Conservation (phyloP, 2,797 vertebrate genomes). For the Cetoscarus ocellatus region DNA sequence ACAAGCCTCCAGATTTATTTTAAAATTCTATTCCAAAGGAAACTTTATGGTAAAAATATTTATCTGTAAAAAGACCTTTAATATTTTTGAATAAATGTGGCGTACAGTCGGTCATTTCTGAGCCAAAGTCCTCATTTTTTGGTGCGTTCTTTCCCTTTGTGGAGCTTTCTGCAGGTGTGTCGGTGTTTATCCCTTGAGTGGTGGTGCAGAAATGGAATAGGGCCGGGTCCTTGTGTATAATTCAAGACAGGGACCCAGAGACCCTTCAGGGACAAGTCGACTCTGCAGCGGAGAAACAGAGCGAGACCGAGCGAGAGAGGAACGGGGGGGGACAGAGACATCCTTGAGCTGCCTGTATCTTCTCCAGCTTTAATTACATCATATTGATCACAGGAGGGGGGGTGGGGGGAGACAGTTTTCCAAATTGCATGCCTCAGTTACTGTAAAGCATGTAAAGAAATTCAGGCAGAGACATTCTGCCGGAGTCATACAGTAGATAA, state of each 20-base stretch:
- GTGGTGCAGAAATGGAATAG: conserved; percentile 7
- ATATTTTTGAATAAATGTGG: not conserved
- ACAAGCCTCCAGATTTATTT: too few relatives aligned
- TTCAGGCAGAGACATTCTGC: conserved; percentile 53
- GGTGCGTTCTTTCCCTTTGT: conserved; percentile 6
- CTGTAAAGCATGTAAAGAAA: conserved; percentile 61
- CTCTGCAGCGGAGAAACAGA: conserved; percentile 46
- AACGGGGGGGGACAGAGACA: conserved; percentile 52
- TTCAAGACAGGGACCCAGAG: conserved; percentile 46
- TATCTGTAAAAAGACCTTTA: too few relatives aligned
- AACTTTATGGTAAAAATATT: too few relatives aligned
- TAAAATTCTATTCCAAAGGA: too few relatives aligned
- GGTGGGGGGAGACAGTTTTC: conserved; percentile 32
- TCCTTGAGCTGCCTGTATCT: conserved; percentile 70
- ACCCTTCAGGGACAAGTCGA: conserved; percentile 37
- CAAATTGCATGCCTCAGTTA: conserved; percentile 61
- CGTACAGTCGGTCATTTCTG: not conserved
- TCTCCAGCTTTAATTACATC: conserved; percentile 82
- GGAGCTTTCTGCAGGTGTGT: conserved; percentile 8
- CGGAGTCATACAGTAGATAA: conserved; percentile 70
- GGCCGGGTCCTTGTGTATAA: conserved; percentile 46
- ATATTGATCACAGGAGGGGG: conserved; percentile 78
- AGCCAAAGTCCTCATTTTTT: conserved; percentile 12
- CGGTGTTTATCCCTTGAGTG: conserved; percentile 24
- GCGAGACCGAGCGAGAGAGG: conserved; percentile 33